Percentiles rank a stretch among this genome's conserved stretches.
Conservation (phyloP, 2,113 vertebrate species). For the Rallus limicola region DNA sequence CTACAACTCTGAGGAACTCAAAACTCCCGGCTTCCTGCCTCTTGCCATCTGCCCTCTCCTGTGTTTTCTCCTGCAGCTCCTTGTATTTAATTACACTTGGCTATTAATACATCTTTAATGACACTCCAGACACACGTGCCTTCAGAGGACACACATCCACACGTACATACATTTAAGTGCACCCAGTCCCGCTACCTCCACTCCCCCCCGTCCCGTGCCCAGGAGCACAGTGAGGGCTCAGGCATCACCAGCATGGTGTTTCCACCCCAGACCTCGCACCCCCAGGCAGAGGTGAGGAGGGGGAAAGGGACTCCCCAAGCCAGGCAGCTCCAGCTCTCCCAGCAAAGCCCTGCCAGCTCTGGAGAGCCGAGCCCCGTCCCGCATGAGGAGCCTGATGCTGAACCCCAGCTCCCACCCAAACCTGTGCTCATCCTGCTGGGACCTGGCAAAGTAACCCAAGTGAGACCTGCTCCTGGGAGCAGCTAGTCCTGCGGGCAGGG, state of each 20-base stretch:
- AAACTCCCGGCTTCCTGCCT: conserved; percentile 24
- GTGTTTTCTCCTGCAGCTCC: conserved; percentile 45
- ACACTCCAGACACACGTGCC: not conserved
- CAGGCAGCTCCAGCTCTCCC: not conserved
- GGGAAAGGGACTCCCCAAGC: not conserved
- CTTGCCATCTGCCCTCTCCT: conserved; percentile 45
- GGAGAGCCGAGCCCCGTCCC: not conserved
- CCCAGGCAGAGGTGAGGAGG: not conserved
- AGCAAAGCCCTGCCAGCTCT: not conserved
- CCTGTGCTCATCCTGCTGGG: not conserved
- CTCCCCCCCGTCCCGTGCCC: not conserved
- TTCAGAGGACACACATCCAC: not conserved
- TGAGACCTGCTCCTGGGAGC: fast-evolving
- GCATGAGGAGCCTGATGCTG: fast-evolving
- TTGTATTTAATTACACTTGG: conserved; percentile 57
- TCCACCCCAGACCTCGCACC: not conserved
- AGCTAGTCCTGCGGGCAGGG: not conserved
- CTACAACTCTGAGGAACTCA: not conserved
- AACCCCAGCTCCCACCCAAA: not conserved
- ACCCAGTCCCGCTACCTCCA: not conserved
- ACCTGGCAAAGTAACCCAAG: not conserved
- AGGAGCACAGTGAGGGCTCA: not conserved
- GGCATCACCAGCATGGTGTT: not conserved
- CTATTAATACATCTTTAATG: conserved; percentile 66
- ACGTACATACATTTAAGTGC: fast-evolving